Evolutionary conservation across 1,140 invertebrate species (phyloP), one percentile per base, ranked within the genome.

Genomic region (Eueides isabella): DNA sequence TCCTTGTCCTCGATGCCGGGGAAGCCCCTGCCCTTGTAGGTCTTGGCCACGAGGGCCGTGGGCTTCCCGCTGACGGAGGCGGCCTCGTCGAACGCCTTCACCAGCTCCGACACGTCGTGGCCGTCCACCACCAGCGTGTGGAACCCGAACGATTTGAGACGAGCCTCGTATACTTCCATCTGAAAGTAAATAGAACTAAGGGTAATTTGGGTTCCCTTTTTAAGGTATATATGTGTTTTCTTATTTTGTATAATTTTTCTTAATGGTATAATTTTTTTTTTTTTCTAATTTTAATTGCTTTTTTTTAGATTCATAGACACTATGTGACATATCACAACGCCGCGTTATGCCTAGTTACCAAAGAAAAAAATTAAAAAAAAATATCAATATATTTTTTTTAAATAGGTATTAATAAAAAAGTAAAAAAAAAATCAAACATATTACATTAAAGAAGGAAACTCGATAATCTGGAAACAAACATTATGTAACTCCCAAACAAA

Each of bases 81-180:
- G 1, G 97, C 97, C 88, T 97, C 95, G 85, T 98, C 95, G 85
- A 98, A 97, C 1, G 97, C 97, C 90, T 97, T 98, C 82, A 95
- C 96, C 28, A 99, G 92, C 89, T 97, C 97, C 74, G 97, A 96
- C 31, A 99, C 96, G 90, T 99, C 97, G 88, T 99, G 99, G 0
- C 99, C 99, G 94, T 99, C 98, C 35, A 99, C 97, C 55, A 99
- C 97, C 75, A 98, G 94, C 0, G 98, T 96, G 90, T 99, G 96
- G 81, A 97, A 96, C 68, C 98, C 99, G 93, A 99, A 99, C 30
- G 98, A 95, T 85, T 98, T 97, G 23, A 98, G 92, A 67, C 99
- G 96, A 71, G 97, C 96, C 28, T 97, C 95, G 88, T 99, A 99
- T 1, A 96, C 94, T 61, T 99, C 97, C 95, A 99, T 96, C 83